Evolutionary conservation across 2,797 vertebrate genomes (phyloP).

Genomic region (Acanthornis magna): DNA sequence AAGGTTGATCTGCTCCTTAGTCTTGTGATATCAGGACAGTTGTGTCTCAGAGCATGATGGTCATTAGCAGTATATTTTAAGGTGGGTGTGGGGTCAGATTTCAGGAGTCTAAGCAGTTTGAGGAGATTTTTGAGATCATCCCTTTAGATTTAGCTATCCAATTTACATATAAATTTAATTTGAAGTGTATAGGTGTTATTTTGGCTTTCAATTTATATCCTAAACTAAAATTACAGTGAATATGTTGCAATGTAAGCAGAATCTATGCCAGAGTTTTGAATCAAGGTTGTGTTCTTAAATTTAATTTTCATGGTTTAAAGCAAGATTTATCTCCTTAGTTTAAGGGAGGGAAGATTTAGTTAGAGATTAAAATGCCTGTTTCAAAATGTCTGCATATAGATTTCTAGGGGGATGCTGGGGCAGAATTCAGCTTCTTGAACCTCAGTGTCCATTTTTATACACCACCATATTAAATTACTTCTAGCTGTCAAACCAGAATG

Average conservation of each 20-base stretch:
- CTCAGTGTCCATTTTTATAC: background rate
- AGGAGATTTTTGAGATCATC: background rate
- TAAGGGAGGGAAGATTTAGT: background rate
- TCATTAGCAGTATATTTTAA: background rate
- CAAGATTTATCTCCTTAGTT: background rate
- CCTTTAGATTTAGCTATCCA: background rate
- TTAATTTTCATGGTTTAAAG: constrained; percentile 15
- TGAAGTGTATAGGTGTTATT: background rate
- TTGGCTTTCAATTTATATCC: background rate
- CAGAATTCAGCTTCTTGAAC: background rate
- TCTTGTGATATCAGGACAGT: background rate
- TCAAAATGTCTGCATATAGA: background rate
- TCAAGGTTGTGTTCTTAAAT: background rate
- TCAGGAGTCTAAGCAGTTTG: background rate
- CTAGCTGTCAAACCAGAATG: background rate
- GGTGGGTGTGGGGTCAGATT: background rate
- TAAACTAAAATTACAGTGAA: background rate
- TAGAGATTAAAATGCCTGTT: background rate
- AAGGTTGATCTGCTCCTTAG: background rate
- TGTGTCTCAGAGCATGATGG: background rate
- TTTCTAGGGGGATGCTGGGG: background rate
- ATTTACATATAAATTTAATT: constrained; percentile 2
- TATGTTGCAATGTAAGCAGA: background rate
- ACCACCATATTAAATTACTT: background rate
- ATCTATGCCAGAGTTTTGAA: background rate